These are phyloP conservation scores for Chironomus striatipennis DNA, from an alignment of 1,140 invertebrate species.

Conservation along the genomic window DNA sequence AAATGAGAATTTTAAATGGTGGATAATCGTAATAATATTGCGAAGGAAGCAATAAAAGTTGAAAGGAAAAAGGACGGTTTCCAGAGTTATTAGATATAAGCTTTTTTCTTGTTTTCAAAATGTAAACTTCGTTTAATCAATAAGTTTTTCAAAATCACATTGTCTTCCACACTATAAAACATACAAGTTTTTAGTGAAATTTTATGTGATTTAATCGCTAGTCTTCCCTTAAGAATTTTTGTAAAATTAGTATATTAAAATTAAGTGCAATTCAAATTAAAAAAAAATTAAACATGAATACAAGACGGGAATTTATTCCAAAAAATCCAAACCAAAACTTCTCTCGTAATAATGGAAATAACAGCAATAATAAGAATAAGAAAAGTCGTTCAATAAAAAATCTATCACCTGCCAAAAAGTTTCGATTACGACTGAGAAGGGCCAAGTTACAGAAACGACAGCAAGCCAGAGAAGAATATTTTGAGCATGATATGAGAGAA, in stretches of 20 bases:
- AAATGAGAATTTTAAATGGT: too few relatives aligned
- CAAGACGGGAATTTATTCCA: background rate
- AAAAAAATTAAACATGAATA: background rate
- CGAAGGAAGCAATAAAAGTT: background rate
- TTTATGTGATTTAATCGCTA: slow-evolving; percentile 21
- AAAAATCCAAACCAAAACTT: background rate
- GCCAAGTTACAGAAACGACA: background rate
- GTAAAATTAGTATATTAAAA: background rate
- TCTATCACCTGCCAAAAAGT: slow-evolving; percentile 9
- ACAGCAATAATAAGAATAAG: background rate
- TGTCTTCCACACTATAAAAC: slow-evolving; percentile 28
- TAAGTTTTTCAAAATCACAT: slow-evolving; percentile 26
- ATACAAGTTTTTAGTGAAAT: background rate
- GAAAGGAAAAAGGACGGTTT: background rate
- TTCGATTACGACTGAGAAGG: background rate
- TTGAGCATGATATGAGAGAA: slow-evolving; percentile 14
- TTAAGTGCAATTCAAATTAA: background rate
- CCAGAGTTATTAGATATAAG: background rate
- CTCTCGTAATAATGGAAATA: background rate
- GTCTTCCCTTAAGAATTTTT: background rate
- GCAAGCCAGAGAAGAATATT: slow-evolving; percentile 7
- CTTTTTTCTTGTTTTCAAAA: background rate
- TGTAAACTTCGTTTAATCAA: slow-evolving; percentile 10
- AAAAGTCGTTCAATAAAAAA: background rate
- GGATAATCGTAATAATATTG: too few relatives aligned